Evolutionary conservation across 1,140 invertebrate species (phyloP).

Genomic region (Drosophila tsacasi): DNA sequence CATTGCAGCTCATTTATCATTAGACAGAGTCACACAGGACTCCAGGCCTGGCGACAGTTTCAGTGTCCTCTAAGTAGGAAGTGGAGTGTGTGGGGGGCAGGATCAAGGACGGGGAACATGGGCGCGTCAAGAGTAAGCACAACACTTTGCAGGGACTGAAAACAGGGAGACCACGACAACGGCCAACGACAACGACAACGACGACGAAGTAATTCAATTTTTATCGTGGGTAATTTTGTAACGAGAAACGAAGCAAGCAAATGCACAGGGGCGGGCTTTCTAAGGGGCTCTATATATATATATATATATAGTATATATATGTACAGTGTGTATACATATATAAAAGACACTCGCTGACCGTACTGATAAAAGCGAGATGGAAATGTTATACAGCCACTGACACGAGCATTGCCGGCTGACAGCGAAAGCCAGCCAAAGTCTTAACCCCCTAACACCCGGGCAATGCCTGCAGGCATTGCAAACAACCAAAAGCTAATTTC

Average conservation of each 20-base stretch:
- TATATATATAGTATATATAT: neutral
- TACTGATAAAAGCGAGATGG: slow-evolving; percentile 43
- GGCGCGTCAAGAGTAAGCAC: slow-evolving; percentile 72
- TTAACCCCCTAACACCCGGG: slow-evolving; percentile 20
- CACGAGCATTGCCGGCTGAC: slow-evolving; percentile 30
- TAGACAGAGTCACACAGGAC: slow-evolving; percentile 77
- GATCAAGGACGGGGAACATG: slow-evolving; percentile 51
- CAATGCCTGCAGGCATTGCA: neutral
- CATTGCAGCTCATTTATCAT: slow-evolving; percentile 85
- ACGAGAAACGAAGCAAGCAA: slow-evolving; percentile 80
- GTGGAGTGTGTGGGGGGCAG: neutral
- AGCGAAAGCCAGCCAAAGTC: slow-evolving; percentile 37
- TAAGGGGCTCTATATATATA: neutral
- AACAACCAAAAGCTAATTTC: slow-evolving; percentile 12
- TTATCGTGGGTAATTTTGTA: slow-evolving; percentile 85
- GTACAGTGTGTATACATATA: neutral
- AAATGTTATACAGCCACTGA: slow-evolving; percentile 52
- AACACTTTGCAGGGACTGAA: slow-evolving; percentile 65
- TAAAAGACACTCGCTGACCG: slow-evolving; percentile 38
- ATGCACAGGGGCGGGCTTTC: slow-evolving; percentile 43
- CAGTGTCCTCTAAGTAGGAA: slow-evolving; percentile 70
- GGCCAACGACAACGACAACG: slow-evolving; percentile 28
- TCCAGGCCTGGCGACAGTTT: slow-evolving; percentile 70
- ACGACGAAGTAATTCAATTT: slow-evolving; percentile 85
- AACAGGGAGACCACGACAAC: slow-evolving; percentile 30